Evolutionary conservation across 2,888 invertebrate genomes (phyloP).

Genomic region (Euspilapteryx auroguttella): DNA sequence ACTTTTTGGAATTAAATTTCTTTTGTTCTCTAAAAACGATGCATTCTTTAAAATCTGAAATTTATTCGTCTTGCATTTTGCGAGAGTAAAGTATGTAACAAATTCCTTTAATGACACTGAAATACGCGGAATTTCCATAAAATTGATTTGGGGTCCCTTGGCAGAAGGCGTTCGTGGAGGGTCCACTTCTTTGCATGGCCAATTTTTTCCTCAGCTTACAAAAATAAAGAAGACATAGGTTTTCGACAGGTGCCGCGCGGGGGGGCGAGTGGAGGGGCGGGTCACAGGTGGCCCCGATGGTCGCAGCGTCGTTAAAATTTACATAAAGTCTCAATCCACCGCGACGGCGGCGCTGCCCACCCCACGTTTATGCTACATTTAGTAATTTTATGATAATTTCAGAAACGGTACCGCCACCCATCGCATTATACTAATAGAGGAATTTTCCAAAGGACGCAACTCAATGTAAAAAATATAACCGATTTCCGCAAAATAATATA

Average conservation of each 20-base stretch:
- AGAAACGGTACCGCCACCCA: conserved; percentile 58
- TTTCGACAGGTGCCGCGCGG: conserved; percentile 45
- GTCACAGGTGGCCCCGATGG: conserved; percentile 59
- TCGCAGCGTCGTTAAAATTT: conserved; percentile 62
- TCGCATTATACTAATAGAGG: conserved; percentile 62
- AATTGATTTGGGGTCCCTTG: no score
- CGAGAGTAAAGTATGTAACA: no score
- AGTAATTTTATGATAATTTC: conserved; percentile 63
- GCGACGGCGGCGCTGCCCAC: conserved; percentile 41
- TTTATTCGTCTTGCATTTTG: no score
- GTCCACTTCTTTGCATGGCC: conserved; percentile 35
- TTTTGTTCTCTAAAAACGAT: no score
- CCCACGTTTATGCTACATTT: conserved; percentile 60
- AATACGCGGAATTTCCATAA: no score
- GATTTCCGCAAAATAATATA: conserved; percentile 46
- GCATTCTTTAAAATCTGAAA: no score
- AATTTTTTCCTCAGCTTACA: conserved; percentile 58
- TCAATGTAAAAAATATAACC: conserved; percentile 36
- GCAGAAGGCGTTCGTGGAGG: no score
- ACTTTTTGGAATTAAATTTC: no score
- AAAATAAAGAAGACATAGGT: conserved; percentile 62
- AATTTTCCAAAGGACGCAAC: conserved; percentile 28
- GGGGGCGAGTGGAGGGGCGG: conserved; percentile 19
- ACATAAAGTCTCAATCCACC: conserved; percentile 62
- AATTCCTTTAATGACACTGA: no score